phyloP scores from a whole-genome alignment of 2,113 vertebrate species.

The Grantiella picta region DNA sequence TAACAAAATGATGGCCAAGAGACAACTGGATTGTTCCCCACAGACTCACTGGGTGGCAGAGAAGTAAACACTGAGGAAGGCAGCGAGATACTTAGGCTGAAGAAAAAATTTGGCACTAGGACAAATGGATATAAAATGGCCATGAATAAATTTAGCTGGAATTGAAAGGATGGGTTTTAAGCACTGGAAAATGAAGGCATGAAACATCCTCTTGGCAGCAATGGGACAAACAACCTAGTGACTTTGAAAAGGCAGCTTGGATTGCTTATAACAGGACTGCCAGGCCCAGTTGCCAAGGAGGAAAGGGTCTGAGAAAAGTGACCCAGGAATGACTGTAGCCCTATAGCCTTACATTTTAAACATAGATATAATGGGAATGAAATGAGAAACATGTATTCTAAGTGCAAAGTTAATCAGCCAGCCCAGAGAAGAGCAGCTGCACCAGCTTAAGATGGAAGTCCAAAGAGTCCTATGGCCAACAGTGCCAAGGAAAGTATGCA shows the following conservation, averaged over 20 bases:
- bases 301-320: not conserved
- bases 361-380: not conserved
- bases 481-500: not conserved
- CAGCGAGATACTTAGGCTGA: not conserved
- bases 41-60: not conserved
- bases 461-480: not conserved
- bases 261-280: not conserved
- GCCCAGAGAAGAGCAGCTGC: not conserved
- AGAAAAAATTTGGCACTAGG: slow-evolving; percentile 20
- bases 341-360: not conserved
- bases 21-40: not conserved
- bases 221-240: not conserved
- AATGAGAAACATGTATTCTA: not conserved
- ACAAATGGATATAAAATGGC: slow-evolving; percentile 11
- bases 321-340: not conserved
- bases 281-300: not conserved
- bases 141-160: slow-evolving; percentile 23
- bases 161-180: slow-evolving; percentile 26
- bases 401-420: not conserved
- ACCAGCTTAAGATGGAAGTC: not conserved
- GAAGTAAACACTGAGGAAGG: not conserved
- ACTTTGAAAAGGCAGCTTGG: not conserved
- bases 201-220: slow-evolving; percentile 8
- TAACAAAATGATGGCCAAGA: not conserved
- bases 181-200: slow-evolving; percentile 19